Evolutionary conservation across 2,888 invertebrate genomes (phyloP).

Genomic region (Erebia ligea): DNA sequence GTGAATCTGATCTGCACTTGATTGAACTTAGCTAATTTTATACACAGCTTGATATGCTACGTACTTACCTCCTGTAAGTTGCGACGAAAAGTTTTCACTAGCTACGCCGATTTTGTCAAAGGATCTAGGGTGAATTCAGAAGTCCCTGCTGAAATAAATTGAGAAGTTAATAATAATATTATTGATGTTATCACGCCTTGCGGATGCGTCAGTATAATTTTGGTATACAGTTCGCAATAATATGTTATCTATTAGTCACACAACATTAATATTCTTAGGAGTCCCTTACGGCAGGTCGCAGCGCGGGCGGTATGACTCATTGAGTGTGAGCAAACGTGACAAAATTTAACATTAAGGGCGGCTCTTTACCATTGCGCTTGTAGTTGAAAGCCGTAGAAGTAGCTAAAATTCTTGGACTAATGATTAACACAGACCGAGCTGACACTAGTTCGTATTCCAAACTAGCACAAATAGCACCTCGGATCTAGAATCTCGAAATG

Average conservation of each 20-base stretch:
- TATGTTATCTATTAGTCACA: constrained; percentile 42
- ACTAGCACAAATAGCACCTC: background rate
- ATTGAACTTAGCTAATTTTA: too few species aligned
- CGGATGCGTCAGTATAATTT: background rate
- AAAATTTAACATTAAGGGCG: constrained; percentile 31
- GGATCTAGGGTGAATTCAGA: background rate
- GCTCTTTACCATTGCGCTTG: constrained; percentile 11
- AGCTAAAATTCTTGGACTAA: background rate
- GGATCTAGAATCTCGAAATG: too few species aligned
- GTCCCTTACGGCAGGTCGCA: constrained; percentile 34
- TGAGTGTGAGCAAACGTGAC: constrained; percentile 38
- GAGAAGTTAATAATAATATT: background rate
- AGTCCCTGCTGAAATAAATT: background rate
- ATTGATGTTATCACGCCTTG: background rate
- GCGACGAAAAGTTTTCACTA: background rate
- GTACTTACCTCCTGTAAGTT: background rate
- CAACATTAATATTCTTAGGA: constrained; percentile 47
- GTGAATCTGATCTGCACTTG: too few species aligned
- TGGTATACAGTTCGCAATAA: constrained; percentile 9
- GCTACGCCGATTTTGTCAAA: background rate
- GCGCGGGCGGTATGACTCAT: constrained; percentile 38
- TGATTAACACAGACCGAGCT: background rate
- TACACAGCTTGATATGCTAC: too few species aligned
- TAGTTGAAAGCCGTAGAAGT: background rate
- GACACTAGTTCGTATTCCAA: background rate